Conservation (phyloP, 2,113 vertebrate species). For the Boleophthalmus pectinirostris region DNA sequence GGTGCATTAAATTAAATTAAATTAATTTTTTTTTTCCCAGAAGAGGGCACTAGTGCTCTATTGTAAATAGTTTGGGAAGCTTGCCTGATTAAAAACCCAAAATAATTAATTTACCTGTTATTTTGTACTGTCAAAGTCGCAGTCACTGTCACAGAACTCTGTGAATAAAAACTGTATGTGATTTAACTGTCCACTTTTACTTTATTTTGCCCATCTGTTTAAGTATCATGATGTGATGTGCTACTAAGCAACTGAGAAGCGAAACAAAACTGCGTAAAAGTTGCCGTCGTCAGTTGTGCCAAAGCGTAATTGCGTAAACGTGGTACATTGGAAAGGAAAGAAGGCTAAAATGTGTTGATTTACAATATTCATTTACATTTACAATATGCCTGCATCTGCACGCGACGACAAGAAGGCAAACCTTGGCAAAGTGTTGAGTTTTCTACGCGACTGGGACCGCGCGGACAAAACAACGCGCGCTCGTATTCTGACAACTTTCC, state of each 20-base stretch:
- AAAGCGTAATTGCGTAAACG: neutral
- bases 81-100: too few species aligned
- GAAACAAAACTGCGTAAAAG: neutral
- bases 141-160: too few species aligned
- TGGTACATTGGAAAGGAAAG: too few species aligned
- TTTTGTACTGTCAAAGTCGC: too few species aligned
- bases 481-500: slow-evolving; percentile 78
- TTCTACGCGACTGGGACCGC: slow-evolving; percentile 84
- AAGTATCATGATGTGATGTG: neutral
- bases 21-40: too few species aligned
- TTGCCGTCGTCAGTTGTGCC: neutral
- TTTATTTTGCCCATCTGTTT: neutral
- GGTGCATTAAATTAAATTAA: too few species aligned
- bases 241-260: slow-evolving; percentile 34
- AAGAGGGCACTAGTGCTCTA: too few species aligned
- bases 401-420: slow-evolving; percentile 71
- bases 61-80: too few species aligned
- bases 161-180: too few species aligned
- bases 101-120: too few species aligned
- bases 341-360: neutral
- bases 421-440: slow-evolving; percentile 72
- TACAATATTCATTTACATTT: too few species aligned
- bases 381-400: slow-evolving; percentile 58
- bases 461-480: slow-evolving; percentile 60
- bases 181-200: too few species aligned